A percentile compares a stretch with the other conserved stretches of the same genome.
These are phyloP conservation scores for Apocheima hispidaria DNA, from an alignment of 2,888 invertebrate species.

Conservation along the genomic window DNA sequence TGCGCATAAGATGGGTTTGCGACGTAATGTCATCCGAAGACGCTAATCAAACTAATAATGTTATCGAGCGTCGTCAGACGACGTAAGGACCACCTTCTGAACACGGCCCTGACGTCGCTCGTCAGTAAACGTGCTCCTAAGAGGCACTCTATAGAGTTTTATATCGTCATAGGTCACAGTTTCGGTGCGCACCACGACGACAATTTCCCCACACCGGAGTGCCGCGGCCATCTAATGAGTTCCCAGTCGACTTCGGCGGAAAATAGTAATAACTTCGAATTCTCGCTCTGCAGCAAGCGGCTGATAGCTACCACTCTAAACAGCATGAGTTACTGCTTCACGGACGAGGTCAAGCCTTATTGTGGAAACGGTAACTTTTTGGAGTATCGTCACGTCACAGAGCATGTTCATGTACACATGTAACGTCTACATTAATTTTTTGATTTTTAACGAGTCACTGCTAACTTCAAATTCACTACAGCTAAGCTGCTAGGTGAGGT, in stretches of 20 bases:
- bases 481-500: too few relatives aligned
- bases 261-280: conserved; percentile 66
- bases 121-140: too few relatives aligned
- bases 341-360: conserved; percentile 71
- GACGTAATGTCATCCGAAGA: too few relatives aligned
- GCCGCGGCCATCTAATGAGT: conserved; percentile 80
- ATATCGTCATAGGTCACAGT: conserved; percentile 73
- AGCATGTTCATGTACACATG: too few relatives aligned
- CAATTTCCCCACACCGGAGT: conserved; percentile 71
- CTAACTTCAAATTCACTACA: too few relatives aligned
- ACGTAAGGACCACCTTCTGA: too few relatives aligned
- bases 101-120: too few relatives aligned
- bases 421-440: too few relatives aligned
- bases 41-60: too few relatives aligned
- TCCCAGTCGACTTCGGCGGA: conserved; percentile 71
- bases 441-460: too few relatives aligned
- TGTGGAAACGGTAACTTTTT: conserved; percentile 81
- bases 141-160: too few relatives aligned
- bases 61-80: too few relatives aligned
- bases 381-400: background rate
- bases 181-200: conserved; percentile 85
- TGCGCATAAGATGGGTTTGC: conserved; percentile 76
- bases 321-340: conserved; percentile 81
- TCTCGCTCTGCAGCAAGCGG: conserved; percentile 81
- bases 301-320: conserved; percentile 75